Percentiles rank a stretch among this genome's conserved stretches.
phyloP scores from a whole-genome alignment of 2,888 invertebrate genomes.

The Furcula furcula region DNA sequence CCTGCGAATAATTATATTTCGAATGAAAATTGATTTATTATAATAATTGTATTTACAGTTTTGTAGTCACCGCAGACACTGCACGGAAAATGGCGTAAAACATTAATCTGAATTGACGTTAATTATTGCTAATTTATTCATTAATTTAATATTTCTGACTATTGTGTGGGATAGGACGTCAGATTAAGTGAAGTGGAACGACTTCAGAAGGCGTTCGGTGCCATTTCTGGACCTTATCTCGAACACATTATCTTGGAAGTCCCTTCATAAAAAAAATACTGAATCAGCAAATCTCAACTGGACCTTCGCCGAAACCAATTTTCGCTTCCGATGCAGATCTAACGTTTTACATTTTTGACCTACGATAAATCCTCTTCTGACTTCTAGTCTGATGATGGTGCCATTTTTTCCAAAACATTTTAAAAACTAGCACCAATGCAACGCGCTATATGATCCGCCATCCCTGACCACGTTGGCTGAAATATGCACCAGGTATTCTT shows the following conservation, averaged over 20 bases:
- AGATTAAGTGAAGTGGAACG: too few species aligned
- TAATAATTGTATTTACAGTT: background rate
- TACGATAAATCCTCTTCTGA: too few species aligned
- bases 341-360: too few species aligned
- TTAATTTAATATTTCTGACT: background rate
- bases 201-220: too few species aligned
- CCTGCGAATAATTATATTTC: background rate
- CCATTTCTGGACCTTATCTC: too few species aligned
- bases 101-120: background rate
- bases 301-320: too few species aligned
- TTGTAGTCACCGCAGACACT: background rate
- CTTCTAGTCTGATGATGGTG: too few species aligned
- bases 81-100: background rate
- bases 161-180: background rate
- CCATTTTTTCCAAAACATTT: too few species aligned
- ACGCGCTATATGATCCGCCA: conserved; percentile 1
- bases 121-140: background rate
- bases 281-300: too few species aligned
- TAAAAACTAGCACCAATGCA: background rate
- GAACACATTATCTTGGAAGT: too few species aligned
- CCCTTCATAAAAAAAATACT: too few species aligned
- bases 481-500: conserved; percentile 34
- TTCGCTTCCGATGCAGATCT: too few species aligned
- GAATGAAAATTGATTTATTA: background rate
- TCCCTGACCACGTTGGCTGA: conserved; percentile 14